Evolutionary conservation across 2,113 vertebrate species (phyloP), one percentile per base, ranked within the genome.

Genomic region (Picathartes gymnocephalus): DNA sequence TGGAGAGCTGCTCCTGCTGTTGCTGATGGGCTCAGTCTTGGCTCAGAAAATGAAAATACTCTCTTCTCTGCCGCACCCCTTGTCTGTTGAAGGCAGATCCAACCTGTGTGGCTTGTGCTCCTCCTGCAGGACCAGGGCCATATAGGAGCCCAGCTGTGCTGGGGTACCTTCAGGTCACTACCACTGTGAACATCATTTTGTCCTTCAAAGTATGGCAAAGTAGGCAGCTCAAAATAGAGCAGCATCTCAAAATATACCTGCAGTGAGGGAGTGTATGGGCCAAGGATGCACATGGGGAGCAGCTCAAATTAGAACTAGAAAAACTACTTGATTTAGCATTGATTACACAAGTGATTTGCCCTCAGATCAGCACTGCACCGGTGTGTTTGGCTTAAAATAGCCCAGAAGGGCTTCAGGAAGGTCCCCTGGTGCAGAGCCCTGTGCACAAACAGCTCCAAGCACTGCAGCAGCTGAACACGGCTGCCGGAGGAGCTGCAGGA

Each of bases 321-420:
- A 92, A 87, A 54, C n/a, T 40, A 8, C 94, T 82, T 96, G 89
- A 95, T 96, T 96, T 85, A 1, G 78, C 78, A 73, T 90, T 96
- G 95, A 95, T 97, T 91, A 77, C 81, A 69, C 56, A 15, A 69
- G 58, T 69, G 48, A 74, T 89, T 92, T 1, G 11, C 60, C 37
- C 81, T 92, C 88, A 50, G 51, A 45, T 50, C 74, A 57, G 37
- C 73, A 35, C 40, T 1, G 4, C 0, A 2, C 47, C 24, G 11
- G 8, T 0, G 3, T 11, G 5, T 35, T 53, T 10, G 70, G 57
- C 78, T 90, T 85, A 90, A 95, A 92, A 91, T 92, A 94, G 27
- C 66, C 73, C 17, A 16, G 1, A 19, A 69, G 37, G 8, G 12
- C 73, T 27, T 17, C 2, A 11, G 91, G 89, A 11, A 7, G 3